These are phyloP conservation scores for Circaetus gallicus DNA, from an alignment of 2,113 vertebrate species.

Conservation along the genomic window DNA sequence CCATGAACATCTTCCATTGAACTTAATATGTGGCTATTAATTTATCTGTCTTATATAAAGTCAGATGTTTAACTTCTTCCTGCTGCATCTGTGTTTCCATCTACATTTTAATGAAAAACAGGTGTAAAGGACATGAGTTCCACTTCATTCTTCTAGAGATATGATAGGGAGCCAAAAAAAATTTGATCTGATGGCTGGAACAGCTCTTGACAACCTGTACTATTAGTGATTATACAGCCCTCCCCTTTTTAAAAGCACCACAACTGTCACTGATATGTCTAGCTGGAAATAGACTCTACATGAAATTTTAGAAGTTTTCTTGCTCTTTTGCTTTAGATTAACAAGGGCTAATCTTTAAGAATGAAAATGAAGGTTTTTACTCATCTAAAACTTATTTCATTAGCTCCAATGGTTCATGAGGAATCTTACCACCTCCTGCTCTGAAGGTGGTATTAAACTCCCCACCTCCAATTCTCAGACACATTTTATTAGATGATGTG, in stretches of 20 bases:
- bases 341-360: background rate
- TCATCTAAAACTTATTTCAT: background rate
- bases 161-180: background rate
- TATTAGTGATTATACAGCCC: background rate
- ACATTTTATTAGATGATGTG: background rate
- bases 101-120: background rate
- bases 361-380: background rate
- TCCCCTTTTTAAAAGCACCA: background rate
- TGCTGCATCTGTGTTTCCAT: background rate
- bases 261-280: background rate
- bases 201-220: background rate
- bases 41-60: background rate
- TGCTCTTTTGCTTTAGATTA: background rate
- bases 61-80: background rate
- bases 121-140: background rate
- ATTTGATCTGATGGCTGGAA: background rate
- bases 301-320: background rate
- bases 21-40: background rate
- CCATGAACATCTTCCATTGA: background rate
- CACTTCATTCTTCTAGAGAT: background rate
- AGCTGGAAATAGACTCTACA: background rate
- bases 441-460: background rate
- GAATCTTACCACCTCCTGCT: background rate
- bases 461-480: background rate
- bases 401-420: background rate